Evolutionary conservation across 2,797 vertebrate genomes (phyloP), one percentile per base, ranked within the genome.

Genomic region (Enteromius fasciolatus): DNA sequence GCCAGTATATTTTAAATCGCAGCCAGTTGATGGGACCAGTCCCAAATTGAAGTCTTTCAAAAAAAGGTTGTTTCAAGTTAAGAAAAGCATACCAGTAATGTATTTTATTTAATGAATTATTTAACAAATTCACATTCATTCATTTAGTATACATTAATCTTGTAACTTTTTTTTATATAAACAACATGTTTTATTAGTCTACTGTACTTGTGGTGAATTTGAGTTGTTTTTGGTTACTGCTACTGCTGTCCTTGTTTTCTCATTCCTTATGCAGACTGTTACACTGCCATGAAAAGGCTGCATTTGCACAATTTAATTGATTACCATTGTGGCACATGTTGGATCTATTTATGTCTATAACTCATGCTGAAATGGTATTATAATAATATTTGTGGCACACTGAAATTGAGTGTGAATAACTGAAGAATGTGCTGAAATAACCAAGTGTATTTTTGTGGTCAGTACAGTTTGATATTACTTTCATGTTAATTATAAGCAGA

Each of bases 221-320:
- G 18, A 48, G 33, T 63, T 48, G n/a, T 81, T 83, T 39, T 25
- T 72, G 23, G 10, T 6, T 39, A 11, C 17, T 9, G n/a, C 31
- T 23, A 28, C 68, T 80, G 33, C 78, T 84, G 12, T 59, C 14
- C 10, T 74, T 77, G 6, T 67, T 50, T 75, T 50, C 5, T 57
- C 52, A 76, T 31, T n/a, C 31, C n/a, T 66, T 17, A 77, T 25
- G 20, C 23, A 9, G 54, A 48, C 64, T 73, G 72, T 81, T 85
- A 70, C 46, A 59, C 63, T 82, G 81, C 54, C 54, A 41, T 28
- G 70, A 46, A n/a, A 14, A 63, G 39, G 1, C 57, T 77, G 57
- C 36, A 17, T 68, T 67, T 74, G 69, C 79, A 74, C 28, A 76
- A 36, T 59, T n/a, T 36, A 11, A 17, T 41, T 39, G 4, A 46